These are phyloP conservation scores for Pteropus rufus DNA, from an alignment of 2,797 vertebrate species.

Conservation along the genomic window DNA sequence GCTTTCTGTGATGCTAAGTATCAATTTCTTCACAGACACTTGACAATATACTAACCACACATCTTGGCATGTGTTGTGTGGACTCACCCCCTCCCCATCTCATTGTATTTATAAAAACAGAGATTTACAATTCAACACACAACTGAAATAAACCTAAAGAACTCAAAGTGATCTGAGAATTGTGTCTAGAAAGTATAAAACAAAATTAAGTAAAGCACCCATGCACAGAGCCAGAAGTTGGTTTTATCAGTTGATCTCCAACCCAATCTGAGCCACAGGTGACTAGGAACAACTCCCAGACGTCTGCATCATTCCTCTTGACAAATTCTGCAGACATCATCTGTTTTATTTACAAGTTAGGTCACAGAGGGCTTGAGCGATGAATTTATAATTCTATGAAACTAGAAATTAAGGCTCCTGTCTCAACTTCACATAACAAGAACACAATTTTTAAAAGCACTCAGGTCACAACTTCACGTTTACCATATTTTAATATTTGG, in stretches of 20 bases:
- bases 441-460: not conserved
- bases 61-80: not conserved
- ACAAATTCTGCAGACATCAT: not conserved
- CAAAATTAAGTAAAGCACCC: not conserved
- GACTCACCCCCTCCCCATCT: no score
- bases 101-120: not conserved
- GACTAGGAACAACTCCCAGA: not conserved
- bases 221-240: not conserved
- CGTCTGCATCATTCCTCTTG: not conserved
- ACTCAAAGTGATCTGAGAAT: not conserved
- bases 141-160: not conserved
- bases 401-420: not conserved
- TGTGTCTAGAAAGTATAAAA: constrained; percentile 12
- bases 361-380: not conserved
- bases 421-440: not conserved
- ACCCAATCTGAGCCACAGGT: not conserved
- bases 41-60: not conserved
- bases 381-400: not conserved
- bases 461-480: not conserved
- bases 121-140: not conserved
- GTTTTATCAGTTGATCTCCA: not conserved
- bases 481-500: not conserved
- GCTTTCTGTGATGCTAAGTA: not conserved
- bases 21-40: not conserved
- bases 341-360: not conserved